Conservation (phyloP, 2,113 vertebrate genomes). For the Euleptes europaea region DNA sequence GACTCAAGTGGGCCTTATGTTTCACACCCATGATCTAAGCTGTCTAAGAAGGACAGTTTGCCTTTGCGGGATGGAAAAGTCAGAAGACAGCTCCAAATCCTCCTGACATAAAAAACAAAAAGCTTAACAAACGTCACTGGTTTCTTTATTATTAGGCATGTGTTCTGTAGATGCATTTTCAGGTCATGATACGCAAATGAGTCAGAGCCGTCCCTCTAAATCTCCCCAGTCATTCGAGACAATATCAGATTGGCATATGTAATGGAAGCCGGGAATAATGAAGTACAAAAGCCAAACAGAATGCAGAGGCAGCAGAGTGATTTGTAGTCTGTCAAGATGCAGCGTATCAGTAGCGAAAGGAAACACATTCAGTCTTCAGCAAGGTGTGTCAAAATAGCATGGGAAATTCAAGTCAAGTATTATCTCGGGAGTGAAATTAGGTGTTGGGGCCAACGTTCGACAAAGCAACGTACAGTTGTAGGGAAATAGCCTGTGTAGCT, state of each 20-base stretch:
- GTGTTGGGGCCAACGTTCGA: slow-evolving; percentile 23
- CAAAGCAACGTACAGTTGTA: slow-evolving; percentile 9
- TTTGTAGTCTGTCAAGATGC: slow-evolving; percentile 25
- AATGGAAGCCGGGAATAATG: neutral
- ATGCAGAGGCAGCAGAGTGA: slow-evolving; percentile 18
- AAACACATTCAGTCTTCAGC: slow-evolving; percentile 23
- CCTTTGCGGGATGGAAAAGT: too few relatives aligned
- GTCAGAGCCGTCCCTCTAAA: neutral
- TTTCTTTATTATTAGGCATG: neutral
- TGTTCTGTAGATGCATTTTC: neutral
- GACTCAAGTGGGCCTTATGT: too few relatives aligned
- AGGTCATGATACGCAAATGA: neutral
- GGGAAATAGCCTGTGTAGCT: slow-evolving; percentile 25
- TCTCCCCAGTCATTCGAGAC: neutral
- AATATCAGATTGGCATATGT: neutral
- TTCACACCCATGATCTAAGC: too few relatives aligned
- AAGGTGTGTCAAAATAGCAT: slow-evolving; percentile 36
- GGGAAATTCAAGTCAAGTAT: slow-evolving; percentile 37
- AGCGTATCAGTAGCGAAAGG: slow-evolving; percentile 13
- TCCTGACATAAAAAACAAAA: neutral
- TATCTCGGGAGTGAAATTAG: slow-evolving; percentile 56
- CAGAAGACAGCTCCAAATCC: too few relatives aligned
- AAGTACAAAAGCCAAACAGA: slow-evolving; percentile 18
- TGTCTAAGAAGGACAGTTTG: too few relatives aligned
- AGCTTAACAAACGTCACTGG: too few relatives aligned